These are phyloP conservation scores for Drosophila paramelanica DNA, from an alignment of 2,888 invertebrate species.

Conservation along the genomic window DNA sequence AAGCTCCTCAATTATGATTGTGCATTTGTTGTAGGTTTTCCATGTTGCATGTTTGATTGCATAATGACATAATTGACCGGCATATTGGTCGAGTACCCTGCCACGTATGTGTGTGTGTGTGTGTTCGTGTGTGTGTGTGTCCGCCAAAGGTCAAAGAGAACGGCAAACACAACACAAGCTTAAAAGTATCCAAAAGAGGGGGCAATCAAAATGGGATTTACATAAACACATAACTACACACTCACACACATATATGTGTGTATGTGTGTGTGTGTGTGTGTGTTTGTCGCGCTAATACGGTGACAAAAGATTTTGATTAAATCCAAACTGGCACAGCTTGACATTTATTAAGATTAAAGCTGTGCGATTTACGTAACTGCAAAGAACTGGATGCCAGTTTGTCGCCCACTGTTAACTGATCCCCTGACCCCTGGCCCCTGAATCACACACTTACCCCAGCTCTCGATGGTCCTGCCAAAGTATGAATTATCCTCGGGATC, in stretches of 20 bases:
- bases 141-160: conserved; percentile 67
- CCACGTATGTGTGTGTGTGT: conserved; percentile 4
- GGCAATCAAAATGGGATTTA: conserved; percentile 56
- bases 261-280: conserved; percentile 9
- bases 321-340: conserved; percentile 66
- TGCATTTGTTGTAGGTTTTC: conserved; percentile 5
- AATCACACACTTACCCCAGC: conserved; percentile 91
- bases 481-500: conserved; percentile 90
- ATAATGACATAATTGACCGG: conserved; percentile 80
- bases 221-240: conserved; percentile 11
- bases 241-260: conserved; percentile 4
- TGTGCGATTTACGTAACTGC: conserved; percentile 53
- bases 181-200: conserved; percentile 22
- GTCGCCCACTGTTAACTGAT: too few relatives aligned
- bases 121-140: conserved; percentile 26
- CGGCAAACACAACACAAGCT: conserved; percentile 16
- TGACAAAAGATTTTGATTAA: conserved; percentile 79
- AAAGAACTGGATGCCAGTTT: background rate
- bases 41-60: conserved; percentile 66
- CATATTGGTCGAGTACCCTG: conserved; percentile 60
- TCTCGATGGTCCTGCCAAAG: conserved; percentile 91
- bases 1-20: background rate
- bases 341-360: conserved; percentile 60
- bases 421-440: too few relatives aligned
- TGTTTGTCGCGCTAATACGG: conserved; percentile 55